phyloP scores from a whole-genome alignment of 2,888 invertebrate genomes.

The Ceraclea dissimilis region DNA sequence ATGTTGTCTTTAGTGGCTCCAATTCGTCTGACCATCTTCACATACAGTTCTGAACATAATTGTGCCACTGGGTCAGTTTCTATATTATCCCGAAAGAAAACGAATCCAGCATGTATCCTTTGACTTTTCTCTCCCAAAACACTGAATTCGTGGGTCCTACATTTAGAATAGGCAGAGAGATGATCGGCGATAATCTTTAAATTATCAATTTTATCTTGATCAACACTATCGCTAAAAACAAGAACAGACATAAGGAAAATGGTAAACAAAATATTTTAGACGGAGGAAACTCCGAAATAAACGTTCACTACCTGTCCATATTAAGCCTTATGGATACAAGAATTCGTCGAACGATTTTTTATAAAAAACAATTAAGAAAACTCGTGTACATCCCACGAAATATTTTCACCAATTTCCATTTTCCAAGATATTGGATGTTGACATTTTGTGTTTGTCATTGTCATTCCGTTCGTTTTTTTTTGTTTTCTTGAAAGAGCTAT shows the following conservation, averaged over 20 bases:
- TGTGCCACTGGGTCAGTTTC: slow-evolving; percentile 16
- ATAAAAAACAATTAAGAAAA: no score
- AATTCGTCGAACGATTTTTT: no score
- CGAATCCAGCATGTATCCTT: slow-evolving; percentile 18
- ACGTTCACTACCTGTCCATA: slow-evolving; percentile 1
- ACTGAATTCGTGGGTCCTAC: slow-evolving; percentile 7
- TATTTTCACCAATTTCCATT: no score
- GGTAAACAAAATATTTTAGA: slow-evolving; percentile 2
- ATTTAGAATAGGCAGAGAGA: background rate
- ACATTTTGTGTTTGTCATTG: no score
- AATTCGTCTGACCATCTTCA: slow-evolving; percentile 17
- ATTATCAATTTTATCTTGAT: slow-evolving; percentile 1
- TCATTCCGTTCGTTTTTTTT: no score
- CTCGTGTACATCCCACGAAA: no score
- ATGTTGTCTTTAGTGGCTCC: slow-evolving; percentile 18
- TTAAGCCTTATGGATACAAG: no score
- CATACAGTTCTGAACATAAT: slow-evolving; percentile 20
- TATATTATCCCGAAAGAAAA: slow-evolving; percentile 20
- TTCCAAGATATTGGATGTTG: no score
- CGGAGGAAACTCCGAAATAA: background rate
- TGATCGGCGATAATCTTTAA: slow-evolving; percentile 4
- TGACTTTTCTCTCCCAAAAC: slow-evolving; percentile 10
- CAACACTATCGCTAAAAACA: slow-evolving; percentile 5
- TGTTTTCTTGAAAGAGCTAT: no score
- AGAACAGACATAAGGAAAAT: background rate